phyloP scores from a whole-genome alignment of 2,797 vertebrate species.

The Antennarius maculatus region DNA sequence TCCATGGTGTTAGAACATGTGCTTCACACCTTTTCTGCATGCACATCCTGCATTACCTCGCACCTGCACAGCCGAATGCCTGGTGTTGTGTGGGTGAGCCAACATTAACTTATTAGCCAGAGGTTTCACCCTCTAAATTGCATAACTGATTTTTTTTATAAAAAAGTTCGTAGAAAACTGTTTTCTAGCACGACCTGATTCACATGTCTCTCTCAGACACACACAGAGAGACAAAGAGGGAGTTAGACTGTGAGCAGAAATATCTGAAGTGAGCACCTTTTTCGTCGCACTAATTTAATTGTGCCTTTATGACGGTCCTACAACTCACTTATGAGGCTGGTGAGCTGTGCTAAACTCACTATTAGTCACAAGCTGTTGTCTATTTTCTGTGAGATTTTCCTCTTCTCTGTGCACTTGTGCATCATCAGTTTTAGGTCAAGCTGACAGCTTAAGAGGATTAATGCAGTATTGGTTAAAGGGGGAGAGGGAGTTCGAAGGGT shows the following conservation, averaged over 20 bases:
- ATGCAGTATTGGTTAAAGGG: slow-evolving; percentile 51
- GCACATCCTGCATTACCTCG: slow-evolving; percentile 31
- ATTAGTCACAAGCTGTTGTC: slow-evolving; percentile 56
- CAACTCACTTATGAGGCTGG: slow-evolving; percentile 54
- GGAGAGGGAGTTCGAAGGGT: slow-evolving; percentile 39
- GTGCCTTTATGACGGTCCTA: slow-evolving; percentile 40
- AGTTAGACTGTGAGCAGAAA: slow-evolving; percentile 33
- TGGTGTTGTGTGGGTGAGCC: background rate
- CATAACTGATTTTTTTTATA: slow-evolving; percentile 26
- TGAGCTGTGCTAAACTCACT: slow-evolving; percentile 51
- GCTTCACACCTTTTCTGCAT: slow-evolving; percentile 26
- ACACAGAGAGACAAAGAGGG: slow-evolving; percentile 10
- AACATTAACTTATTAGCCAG: slow-evolving; percentile 26
- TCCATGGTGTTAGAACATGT: slow-evolving; percentile 15
- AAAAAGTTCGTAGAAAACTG: background rate
- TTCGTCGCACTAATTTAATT: slow-evolving; percentile 50
- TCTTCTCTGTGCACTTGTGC: slow-evolving; percentile 47
- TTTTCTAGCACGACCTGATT: slow-evolving; percentile 30
- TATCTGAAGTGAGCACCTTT: slow-evolving; percentile 56
- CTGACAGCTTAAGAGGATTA: slow-evolving; percentile 74
- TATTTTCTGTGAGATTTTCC: slow-evolving; percentile 43
- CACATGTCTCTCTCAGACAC: slow-evolving; percentile 34
- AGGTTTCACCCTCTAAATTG: slow-evolving; percentile 39
- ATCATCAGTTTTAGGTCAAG: slow-evolving; percentile 67
- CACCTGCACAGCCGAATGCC: slow-evolving; percentile 32